phyloP scores from a whole-genome alignment of 2,888 invertebrate species.

The Lobophora halterata region DNA sequence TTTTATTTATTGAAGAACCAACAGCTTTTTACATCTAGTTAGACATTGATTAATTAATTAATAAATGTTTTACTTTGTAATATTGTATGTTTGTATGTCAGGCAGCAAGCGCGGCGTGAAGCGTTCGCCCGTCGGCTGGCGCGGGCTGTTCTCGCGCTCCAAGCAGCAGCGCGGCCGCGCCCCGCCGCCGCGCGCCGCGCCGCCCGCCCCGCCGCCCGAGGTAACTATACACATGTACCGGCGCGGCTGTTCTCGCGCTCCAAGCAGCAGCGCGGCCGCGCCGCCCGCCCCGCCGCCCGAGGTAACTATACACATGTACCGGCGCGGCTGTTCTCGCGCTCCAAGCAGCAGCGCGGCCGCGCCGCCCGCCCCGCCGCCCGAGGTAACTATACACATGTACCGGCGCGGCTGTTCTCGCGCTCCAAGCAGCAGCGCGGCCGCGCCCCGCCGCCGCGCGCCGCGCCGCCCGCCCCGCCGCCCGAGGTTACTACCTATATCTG shows the following conservation, averaged over 20 bases:
- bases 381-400: slow-evolving; percentile 8
- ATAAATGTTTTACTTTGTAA: too few species aligned
- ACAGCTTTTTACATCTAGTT: too few species aligned
- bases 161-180: slow-evolving; percentile 60
- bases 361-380: slow-evolving; percentile 8
- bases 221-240: background rate
- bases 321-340: too few species aligned
- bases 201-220: slow-evolving; percentile 19
- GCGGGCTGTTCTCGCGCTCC: slow-evolving; percentile 87
- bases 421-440: slow-evolving; percentile 63
- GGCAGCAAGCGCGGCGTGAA: slow-evolving; percentile 83
- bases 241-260: too few species aligned
- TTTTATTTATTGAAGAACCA: too few species aligned
- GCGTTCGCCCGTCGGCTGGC: slow-evolving; percentile 88
- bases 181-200: slow-evolving; percentile 31
- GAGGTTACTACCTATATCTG: background rate
- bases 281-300: slow-evolving; percentile 19
- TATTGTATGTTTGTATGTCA: slow-evolving; percentile 32
- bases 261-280: background rate
- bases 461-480: slow-evolving; percentile 23
- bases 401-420: slow-evolving; percentile 92
- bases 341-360: slow-evolving; percentile 1
- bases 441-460: slow-evolving; percentile 32
- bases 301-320: background rate
- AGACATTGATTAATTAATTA: too few species aligned